A percentile compares a stretch with the other conserved stretches of the same genome.
phyloP scores from a whole-genome alignment of 1,140 invertebrate species.

The Propsilocerus akamusi region DNA sequence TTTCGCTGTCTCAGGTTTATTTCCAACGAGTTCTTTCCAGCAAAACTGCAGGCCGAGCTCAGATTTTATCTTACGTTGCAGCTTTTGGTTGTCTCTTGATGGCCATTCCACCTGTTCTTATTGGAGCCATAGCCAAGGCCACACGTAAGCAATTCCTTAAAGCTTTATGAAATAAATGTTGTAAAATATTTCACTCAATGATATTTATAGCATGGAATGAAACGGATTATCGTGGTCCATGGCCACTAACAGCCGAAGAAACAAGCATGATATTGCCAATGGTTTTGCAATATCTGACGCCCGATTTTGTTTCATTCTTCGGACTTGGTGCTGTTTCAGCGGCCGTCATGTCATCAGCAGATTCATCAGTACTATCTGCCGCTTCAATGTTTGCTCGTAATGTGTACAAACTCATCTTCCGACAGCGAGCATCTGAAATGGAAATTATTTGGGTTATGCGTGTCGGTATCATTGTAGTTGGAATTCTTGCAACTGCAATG shows the following conservation, averaged over 20 bases:
- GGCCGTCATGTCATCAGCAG: slow-evolving; percentile 95
- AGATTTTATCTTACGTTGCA: slow-evolving; percentile 91
- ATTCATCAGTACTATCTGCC: slow-evolving; percentile 91
- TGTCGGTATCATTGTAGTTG: slow-evolving; percentile 80
- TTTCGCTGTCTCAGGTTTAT: slow-evolving; percentile 52
- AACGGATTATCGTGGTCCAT: slow-evolving; percentile 60
- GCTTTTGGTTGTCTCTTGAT: slow-evolving; percentile 88
- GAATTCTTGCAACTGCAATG: slow-evolving; percentile 82
- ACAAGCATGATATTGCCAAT: slow-evolving; percentile 89
- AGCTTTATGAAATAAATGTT: too few relatives aligned
- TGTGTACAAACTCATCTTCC: slow-evolving; percentile 91
- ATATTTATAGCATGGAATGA: slow-evolving; percentile 72
- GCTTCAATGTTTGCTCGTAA: slow-evolving; percentile 97
- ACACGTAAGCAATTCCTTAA: slow-evolving; percentile 49
- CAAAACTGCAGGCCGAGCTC: slow-evolving; percentile 80
- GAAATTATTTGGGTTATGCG: slow-evolving; percentile 99
- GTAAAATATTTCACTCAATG: too few relatives aligned
- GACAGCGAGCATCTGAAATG: slow-evolving; percentile 83
- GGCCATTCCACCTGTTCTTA: slow-evolving; percentile 90
- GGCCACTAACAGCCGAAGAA: slow-evolving; percentile 51
- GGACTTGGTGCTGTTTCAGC: slow-evolving; percentile 95
- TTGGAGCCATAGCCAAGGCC: slow-evolving; percentile 88
- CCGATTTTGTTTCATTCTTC: slow-evolving; percentile 86
- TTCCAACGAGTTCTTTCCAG: slow-evolving; percentile 94
- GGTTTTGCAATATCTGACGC: slow-evolving; percentile 91